Base-by-base conservation (phyloP, 2,888 invertebrate species). In the Rhingia rostrata region DNA sequence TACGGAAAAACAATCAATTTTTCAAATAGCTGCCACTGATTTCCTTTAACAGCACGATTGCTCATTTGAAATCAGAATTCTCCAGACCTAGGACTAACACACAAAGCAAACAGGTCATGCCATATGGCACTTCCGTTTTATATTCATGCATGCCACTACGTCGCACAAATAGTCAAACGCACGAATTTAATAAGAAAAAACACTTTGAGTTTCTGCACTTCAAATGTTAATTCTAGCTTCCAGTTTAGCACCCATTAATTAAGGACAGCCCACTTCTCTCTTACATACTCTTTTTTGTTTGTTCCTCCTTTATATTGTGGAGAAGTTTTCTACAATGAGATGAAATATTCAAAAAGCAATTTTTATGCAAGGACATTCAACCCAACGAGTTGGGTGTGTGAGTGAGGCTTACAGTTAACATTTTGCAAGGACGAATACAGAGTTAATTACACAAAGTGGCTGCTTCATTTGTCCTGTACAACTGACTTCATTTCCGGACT, bases 371-470 rank as follows among this genome's bases (percentile, higher is more conserved):
- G 81, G 75, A 75, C 75, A 81, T 75, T 81, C 70, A 81, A 81
- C 81, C 53, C 45, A 51, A n/a, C 4, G 56, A 70, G 58, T 10
- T 2, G 54, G 49, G 35, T 4, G 56, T 58, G 33, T 49, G 39
- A 47, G 47, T 53, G 41, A 53, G 39, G 22, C 67, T 49, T 14
- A 56, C 14, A 73, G 72, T 61, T 74, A 45, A 61, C 14, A 75
- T 70, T 58, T 64, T 39, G 58, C 75, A 63, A 81, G 69, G 69
- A 75, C 56, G 60, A 43, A 81, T 32, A 64, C 69, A 39, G 69
- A 81, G 69, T 75, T 81, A 81, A 81, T 81, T 81, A 81, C 75
- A 81, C 69, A 81, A 81, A 81, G 81, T 81, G 81, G 56, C 75
- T 75, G 56, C 63, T 56, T 75, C 67, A 64, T 81, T 81, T 75